Conservation (phyloP, 2,888 invertebrate species). For the Autographa pulchrina region DNA sequence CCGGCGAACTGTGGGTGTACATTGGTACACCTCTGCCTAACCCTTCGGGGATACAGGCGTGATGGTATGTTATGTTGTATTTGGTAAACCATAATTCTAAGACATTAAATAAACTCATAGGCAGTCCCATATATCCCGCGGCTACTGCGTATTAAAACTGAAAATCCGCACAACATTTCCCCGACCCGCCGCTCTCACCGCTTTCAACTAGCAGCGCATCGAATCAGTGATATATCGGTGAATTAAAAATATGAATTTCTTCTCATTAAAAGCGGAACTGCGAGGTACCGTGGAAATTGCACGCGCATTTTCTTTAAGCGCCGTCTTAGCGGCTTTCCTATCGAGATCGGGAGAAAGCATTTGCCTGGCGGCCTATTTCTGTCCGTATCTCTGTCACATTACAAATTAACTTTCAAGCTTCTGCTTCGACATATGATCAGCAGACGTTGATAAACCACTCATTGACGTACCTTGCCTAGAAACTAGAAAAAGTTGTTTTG, state of each 20-base stretch:
- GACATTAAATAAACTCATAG: too few species aligned
- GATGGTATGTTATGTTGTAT: too few species aligned
- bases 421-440: slow-evolving; percentile 58
- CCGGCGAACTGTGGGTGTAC: too few species aligned
- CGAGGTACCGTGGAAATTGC: slow-evolving; percentile 50
- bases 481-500: slow-evolving; percentile 54
- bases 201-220: slow-evolving; percentile 2
- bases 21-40: too few species aligned
- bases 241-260: slow-evolving; percentile 55
- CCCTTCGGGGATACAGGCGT: too few species aligned
- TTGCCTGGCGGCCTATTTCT: slow-evolving; percentile 70
- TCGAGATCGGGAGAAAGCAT: slow-evolving; percentile 69
- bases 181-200: slow-evolving; percentile 3
- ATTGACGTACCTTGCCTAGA: slow-evolving; percentile 43
- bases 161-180: slow-evolving; percentile 1
- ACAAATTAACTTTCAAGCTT: slow-evolving; percentile 76
- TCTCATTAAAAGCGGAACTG: slow-evolving; percentile 43
- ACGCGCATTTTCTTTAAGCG: slow-evolving; percentile 49
- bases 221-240: slow-evolving; percentile 18
- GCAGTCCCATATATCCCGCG: too few species aligned
- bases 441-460: slow-evolving; percentile 57
- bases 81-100: too few species aligned
- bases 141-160: slow-evolving; percentile 1
- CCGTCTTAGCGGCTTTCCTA: slow-evolving; percentile 56
- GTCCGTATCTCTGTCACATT: slow-evolving; percentile 61